These are phyloP conservation scores for Drosophila neutralis DNA, from an alignment of 2,888 invertebrate species.

Conservation along the genomic window DNA sequence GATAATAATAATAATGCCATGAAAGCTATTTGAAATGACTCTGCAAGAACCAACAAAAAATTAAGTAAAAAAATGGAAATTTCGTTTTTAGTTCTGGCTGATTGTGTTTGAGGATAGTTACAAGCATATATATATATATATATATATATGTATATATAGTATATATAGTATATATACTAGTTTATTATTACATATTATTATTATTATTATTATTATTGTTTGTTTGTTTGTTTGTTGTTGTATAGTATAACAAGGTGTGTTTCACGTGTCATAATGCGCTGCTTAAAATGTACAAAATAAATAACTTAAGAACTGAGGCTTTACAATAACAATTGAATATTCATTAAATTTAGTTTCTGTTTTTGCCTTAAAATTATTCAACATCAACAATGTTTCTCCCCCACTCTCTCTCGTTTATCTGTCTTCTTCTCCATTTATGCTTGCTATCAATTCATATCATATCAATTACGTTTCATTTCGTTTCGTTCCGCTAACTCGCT, in stretches of 20 bases:
- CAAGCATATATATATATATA: constrained; percentile 11
- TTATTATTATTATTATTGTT: constrained; percentile 32
- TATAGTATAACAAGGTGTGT: constrained; percentile 70
- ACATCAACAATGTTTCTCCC: constrained; percentile 71
- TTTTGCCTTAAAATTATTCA: constrained; percentile 74
- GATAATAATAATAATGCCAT: constrained; percentile 37
- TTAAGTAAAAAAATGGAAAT: constrained; percentile 23
- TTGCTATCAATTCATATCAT: constrained; percentile 22
- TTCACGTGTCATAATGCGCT: constrained; percentile 61
- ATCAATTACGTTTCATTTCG: constrained; percentile 28
- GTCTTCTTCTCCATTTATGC: constrained; percentile 22
- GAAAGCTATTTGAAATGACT: constrained; percentile 63
- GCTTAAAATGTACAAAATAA: constrained; percentile 75
- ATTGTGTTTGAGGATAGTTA: constrained; percentile 25
- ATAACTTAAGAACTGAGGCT: constrained; percentile 76
- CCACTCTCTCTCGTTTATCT: constrained; percentile 25
- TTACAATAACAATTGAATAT: constrained; percentile 75
- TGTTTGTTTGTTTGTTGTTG: constrained; percentile 41
- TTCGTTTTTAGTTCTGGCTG: constrained; percentile 17
- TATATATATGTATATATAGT: not conserved
- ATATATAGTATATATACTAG: constrained; percentile 1
- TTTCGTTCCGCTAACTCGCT: constrained; percentile 27
- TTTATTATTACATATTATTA: constrained; percentile 37
- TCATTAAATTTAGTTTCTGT: constrained; percentile 45
- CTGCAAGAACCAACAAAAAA: constrained; percentile 38